A percentile compares a stretch with the other conserved stretches of the same genome.
These are phyloP conservation scores for Ectemnius cavifrons DNA, from an alignment of 2,888 invertebrate genomes.

Conservation along the genomic window DNA sequence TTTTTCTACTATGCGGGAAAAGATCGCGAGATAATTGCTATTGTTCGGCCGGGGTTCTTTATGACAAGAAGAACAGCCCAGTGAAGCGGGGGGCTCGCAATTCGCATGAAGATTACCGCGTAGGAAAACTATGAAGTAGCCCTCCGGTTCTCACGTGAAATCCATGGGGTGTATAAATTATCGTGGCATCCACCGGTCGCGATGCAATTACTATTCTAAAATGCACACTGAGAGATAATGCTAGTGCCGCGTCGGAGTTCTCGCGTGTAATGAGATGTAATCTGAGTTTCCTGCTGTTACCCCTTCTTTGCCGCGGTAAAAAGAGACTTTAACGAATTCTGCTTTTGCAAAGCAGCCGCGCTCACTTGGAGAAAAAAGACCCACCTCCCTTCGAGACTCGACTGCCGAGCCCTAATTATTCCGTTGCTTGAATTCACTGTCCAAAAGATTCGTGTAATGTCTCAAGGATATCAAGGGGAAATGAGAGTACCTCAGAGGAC, in stretches of 20 bases:
- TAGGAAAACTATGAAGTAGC: slow-evolving; percentile 8
- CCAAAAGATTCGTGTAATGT: neutral
- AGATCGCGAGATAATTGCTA: slow-evolving; percentile 9
- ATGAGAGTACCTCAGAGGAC: neutral
- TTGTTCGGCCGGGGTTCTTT: neutral
- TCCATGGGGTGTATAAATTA: slow-evolving; percentile 27
- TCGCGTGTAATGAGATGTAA: slow-evolving; percentile 53
- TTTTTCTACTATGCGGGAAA: too few species aligned
- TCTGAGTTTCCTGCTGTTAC: slow-evolving; percentile 47
- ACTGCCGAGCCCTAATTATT: too few species aligned
- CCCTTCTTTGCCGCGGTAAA: slow-evolving; percentile 20
- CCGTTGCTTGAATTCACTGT: too few species aligned
- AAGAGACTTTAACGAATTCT: slow-evolving; percentile 39
- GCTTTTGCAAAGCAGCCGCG: slow-evolving; percentile 27
- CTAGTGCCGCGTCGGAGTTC: slow-evolving; percentile 26
- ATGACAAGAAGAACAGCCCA: neutral
- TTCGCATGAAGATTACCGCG: neutral
- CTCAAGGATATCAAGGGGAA: neutral
- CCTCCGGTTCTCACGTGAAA: slow-evolving; percentile 30
- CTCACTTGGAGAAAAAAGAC: neutral
- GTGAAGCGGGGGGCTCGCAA: too few species aligned
- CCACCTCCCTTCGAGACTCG: too few species aligned
- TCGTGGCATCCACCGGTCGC: slow-evolving; percentile 36
- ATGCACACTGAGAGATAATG: slow-evolving; percentile 42
- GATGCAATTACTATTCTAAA: slow-evolving; percentile 47